Percentiles rank a stretch among this genome's conserved stretches.
These are phyloP conservation scores for Anorthoa munda DNA, from an alignment of 2,888 invertebrate species.

Conservation along the genomic window DNA sequence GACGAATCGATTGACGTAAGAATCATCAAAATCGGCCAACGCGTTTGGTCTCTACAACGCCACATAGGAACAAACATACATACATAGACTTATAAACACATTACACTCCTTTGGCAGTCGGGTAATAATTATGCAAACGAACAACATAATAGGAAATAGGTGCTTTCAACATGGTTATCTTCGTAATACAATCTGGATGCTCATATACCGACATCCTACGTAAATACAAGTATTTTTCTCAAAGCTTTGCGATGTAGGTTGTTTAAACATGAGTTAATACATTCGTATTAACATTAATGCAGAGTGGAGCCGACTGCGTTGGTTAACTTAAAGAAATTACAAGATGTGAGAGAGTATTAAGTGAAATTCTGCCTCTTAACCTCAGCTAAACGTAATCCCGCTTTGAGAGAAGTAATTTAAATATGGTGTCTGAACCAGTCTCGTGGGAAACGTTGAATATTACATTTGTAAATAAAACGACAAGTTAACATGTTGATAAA, in stretches of 20 bases:
- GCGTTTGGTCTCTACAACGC: no score
- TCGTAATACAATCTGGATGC: constrained; percentile 19
- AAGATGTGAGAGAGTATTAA: constrained; percentile 69
- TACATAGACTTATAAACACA: no score
- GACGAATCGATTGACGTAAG: no score
- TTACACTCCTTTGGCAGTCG: no score
- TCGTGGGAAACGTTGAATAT: constrained; percentile 70
- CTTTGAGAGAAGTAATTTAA: constrained; percentile 75
- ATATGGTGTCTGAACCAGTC: constrained; percentile 66
- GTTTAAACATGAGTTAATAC: constrained; percentile 45
- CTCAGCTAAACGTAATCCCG: constrained; percentile 72
- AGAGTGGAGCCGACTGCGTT: constrained; percentile 55
- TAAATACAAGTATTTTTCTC: constrained; percentile 44
- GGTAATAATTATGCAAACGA: constrained; percentile 9
- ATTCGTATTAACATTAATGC: constrained; percentile 58
- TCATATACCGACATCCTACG: constrained; percentile 6
- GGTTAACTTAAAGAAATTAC: constrained; percentile 73
- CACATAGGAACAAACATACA: no score
- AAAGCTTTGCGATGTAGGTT: constrained; percentile 31
- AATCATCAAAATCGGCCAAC: no score
- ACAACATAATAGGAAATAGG: constrained; percentile 4
- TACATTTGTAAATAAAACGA: constrained; percentile 75
- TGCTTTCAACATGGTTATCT: constrained; percentile 12
- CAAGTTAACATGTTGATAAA: constrained; percentile 69
- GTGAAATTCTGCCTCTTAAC: constrained; percentile 72